A percentile compares a stretch with the other conserved stretches of the same genome.
These are phyloP conservation scores for Agrochola lychnidis DNA, from an alignment of 2,888 invertebrate species.

Conservation along the genomic window DNA sequence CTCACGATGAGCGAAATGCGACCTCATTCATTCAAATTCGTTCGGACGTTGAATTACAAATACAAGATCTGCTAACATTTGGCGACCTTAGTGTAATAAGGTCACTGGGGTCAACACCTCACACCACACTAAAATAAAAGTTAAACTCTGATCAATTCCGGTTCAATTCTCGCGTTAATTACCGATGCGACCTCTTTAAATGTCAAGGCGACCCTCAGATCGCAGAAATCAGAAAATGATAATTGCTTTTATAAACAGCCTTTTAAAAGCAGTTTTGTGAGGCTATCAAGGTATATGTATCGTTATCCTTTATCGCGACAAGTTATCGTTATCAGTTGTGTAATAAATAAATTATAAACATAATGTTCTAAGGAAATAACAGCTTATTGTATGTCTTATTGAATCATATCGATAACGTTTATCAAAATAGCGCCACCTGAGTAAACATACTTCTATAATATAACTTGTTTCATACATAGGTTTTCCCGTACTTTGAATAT, in stretches of 20 bases:
- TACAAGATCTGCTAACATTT: constrained; percentile 16
- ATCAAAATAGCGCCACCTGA: constrained; percentile 31
- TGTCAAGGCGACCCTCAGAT: constrained; percentile 49
- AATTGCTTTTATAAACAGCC: constrained; percentile 34
- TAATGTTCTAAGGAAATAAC: constrained; percentile 26
- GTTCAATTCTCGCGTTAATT: constrained; percentile 48
- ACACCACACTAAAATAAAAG: constrained; percentile 28
- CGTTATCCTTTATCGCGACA: constrained; percentile 20
- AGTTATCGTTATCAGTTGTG: constrained; percentile 27
- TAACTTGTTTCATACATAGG: not conserved
- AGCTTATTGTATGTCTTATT: constrained; percentile 31
- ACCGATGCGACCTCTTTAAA: constrained; percentile 55
- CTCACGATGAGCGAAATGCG: constrained; percentile 50
- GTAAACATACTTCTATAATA: constrained; percentile 21
- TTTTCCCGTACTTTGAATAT: not conserved
- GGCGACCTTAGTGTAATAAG: constrained; percentile 19
- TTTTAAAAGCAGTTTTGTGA: constrained; percentile 27
- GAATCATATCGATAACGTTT: constrained; percentile 34
- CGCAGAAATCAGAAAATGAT: constrained; percentile 41
- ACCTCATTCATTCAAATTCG: constrained; percentile 61
- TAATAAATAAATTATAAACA: constrained; percentile 25
- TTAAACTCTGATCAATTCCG: constrained; percentile 40
- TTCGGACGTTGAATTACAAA: constrained; percentile 62
- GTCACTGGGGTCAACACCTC: constrained; percentile 46
- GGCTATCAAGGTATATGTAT: constrained; percentile 20